Percentiles rank a stretch among this genome's conserved stretches.
Evolutionary conservation across 2,797 vertebrate genomes (phyloP).

Genomic region (Coilia nasus): DNA sequence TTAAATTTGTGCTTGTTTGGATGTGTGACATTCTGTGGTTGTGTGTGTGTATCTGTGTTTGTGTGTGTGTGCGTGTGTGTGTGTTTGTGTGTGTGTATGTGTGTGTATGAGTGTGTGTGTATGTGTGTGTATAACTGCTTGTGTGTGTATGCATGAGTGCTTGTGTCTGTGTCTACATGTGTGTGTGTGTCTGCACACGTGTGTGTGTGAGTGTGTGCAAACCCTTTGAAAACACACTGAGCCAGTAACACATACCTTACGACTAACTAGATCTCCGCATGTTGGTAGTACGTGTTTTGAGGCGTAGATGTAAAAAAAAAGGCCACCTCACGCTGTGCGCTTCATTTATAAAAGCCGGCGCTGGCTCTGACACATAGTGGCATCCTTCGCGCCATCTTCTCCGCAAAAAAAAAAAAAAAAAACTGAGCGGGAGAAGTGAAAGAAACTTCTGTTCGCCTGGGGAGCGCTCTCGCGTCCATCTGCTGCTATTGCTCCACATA

Average conservation of each 20-base stretch:
- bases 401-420: not conserved
- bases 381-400: slow-evolving; percentile 59
- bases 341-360: not conserved
- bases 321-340: not conserved
- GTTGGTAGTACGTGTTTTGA: not conserved
- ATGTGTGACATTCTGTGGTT: not conserved
- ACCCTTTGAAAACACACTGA: not conserved
- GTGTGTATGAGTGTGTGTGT: slow-evolving; percentile 33
- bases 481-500: slow-evolving; percentile 83
- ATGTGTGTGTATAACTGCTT: slow-evolving; percentile 28
- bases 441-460: slow-evolving; percentile 82
- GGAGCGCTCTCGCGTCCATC: slow-evolving; percentile 79
- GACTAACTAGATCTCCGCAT: not conserved
- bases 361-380: slow-evolving; percentile 47
- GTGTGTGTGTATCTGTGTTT: slow-evolving; percentile 23
- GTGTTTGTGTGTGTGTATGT: slow-evolving; percentile 7
- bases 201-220: not conserved
- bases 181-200: slow-evolving; percentile 25
- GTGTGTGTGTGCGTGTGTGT: not conserved
- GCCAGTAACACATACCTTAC: not conserved
- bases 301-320: not conserved
- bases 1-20: not conserved
- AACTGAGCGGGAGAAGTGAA: slow-evolving; percentile 53
- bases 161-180: slow-evolving; percentile 15
- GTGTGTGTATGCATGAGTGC: not conserved